These are phyloP conservation scores for Prosapia bicincta DNA, from an alignment of 2,888 invertebrate genomes.

Conservation along the genomic window DNA sequence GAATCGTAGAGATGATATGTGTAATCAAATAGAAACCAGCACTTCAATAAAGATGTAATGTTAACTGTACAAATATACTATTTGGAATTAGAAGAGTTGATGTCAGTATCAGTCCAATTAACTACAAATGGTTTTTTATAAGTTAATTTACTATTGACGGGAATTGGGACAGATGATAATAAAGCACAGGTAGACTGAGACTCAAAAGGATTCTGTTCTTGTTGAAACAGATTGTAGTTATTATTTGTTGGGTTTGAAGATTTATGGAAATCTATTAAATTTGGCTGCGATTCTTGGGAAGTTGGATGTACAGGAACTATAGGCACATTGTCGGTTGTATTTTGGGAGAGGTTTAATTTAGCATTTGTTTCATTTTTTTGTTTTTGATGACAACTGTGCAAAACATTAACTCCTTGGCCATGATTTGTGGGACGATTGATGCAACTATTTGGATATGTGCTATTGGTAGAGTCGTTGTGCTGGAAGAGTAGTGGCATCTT, in stretches of 20 bases:
- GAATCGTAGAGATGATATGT: constrained; percentile 14
- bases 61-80: constrained; percentile 17
- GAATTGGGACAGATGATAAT: constrained; percentile 4
- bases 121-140: constrained; percentile 23
- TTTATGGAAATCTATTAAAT: constrained; percentile 32
- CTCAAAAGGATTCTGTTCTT: constrained; percentile 1
- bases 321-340: constrained; percentile 5
- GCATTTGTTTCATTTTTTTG: constrained; percentile 36
- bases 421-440: constrained; percentile 11
- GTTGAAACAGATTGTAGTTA: constrained; percentile 15
- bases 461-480: constrained; percentile 16
- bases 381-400: constrained; percentile 22
- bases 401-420: constrained; percentile 21
- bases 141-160: constrained; percentile 10
- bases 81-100: constrained; percentile 2
- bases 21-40: background rate
- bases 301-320: constrained; percentile 2
- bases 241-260: constrained; percentile 31
- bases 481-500: constrained; percentile 36
- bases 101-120: constrained; percentile 17
- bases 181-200: constrained; percentile 8
- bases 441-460: constrained; percentile 26
- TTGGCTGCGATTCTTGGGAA: constrained; percentile 14
- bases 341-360: constrained; percentile 32
- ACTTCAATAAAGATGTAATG: background rate